Evolutionary conservation across 1,140 invertebrate species (phyloP), one percentile per base, ranked within the genome.

Genomic region (Brachystomella parvula): DNA sequence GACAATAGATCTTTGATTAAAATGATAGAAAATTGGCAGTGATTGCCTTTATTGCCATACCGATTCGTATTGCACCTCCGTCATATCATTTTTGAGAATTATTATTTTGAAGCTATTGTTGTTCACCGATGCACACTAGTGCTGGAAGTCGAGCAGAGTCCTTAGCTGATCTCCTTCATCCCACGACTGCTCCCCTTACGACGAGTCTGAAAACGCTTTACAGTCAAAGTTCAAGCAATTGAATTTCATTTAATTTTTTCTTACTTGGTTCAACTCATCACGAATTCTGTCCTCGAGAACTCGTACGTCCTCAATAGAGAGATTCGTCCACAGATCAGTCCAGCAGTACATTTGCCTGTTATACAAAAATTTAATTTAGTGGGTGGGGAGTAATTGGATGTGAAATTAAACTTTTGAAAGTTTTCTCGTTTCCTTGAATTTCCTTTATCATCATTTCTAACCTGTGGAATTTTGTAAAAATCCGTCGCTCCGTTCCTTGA

Each of bases 381-480:
- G 19, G 6, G 19, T 39, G 6, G 6, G 35, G 19, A 9, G 35
- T 6, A 39, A 39, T 39, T 39, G n/a, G 9, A 9, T 12, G 39
- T 44, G n/a, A 44, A 9, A 44, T 44, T 44, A 44, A 44, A n/a
- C 39, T 12, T 9, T 44, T 44, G n/a, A 12, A n/a, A n/a, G n/a
- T n/a, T n/a, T n/a, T n/a, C n/a, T n/a, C n/a, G n/a, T n/a, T n/a
- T n/a, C n/a, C n/a, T n/a, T n/a, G n/a, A n/a, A n/a, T n/a, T n/a
- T n/a, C n/a, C n/a, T n/a, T n/a, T n/a, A n/a, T n/a, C n/a, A n/a
- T n/a, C n/a, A n/a, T n/a, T 53, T 9, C 49, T 9, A 15, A 53
- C 49, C 95, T 87, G 83, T 96, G 92, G 80, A 96, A 96, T 81
- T 93, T 96, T 70, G 90, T 92, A 79, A 99, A 99, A 49, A 99